Base-by-base conservation (phyloP, 2,113 vertebrate species). In the Podocnemis expansa region DNA sequence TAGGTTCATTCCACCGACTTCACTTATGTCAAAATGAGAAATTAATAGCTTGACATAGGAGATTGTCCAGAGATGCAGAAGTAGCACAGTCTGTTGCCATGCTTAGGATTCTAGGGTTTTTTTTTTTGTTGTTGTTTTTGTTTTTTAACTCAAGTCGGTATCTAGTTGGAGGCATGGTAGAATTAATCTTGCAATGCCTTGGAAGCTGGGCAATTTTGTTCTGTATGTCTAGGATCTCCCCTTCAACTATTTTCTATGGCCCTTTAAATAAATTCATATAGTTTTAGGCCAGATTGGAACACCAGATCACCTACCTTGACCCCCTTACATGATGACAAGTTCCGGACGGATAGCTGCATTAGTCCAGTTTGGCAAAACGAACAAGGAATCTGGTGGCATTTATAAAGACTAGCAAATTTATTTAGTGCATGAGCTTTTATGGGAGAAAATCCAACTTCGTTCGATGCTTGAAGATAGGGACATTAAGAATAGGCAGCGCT, bases 1-100 rank as follows among this genome's bases (percentile, higher is more conserved):
- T 1, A 43, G 17, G 7, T 38, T 2, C 58, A 82, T 91, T 84
- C 45, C 34, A 1, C 16, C 3, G 0, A 41, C 78, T 91, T 10
- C 34, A 43, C 2, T 38, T 2, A 4, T 43, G 3, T 54, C 16
- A 81, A 75, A 0, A 0, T 1, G 11, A 38, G 75, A 49, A 8
- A 17, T n/a, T 25, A 79, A 27, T 6, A 1, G 21, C 63, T 21
- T 27, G 43, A 10, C 41, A 14, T 0, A 1, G 6, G 29, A 87
- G 3, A 3, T 14, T 60, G 41, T 43, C 78, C 84, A 75, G 21
- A 56, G n/a, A 29, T 29, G 12, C 12, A 76, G 27, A 24, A 43
- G 73, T 4, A 45, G 73, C 24, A 45, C 41, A 29, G 43, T 45
- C 38, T 29, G 19, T 19, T 70, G 58, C 29, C 21, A 34, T 38